These are phyloP conservation scores for Mystacornis crossleyi DNA, from an alignment of 2,113 vertebrate species.

Conservation along the genomic window DNA sequence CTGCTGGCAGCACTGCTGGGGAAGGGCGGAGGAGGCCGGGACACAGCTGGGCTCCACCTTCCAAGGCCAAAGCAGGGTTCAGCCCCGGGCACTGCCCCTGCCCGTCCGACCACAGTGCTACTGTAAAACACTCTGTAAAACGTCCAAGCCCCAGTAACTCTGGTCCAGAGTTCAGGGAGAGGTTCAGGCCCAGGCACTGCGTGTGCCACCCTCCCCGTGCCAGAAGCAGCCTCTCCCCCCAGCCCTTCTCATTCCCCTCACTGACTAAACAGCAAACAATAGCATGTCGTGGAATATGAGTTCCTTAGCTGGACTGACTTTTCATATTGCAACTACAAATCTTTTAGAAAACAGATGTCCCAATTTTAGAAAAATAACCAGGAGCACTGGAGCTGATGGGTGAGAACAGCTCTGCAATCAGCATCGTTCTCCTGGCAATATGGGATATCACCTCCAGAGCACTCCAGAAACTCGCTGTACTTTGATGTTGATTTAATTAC, in stretches of 20 bases:
- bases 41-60: neutral
- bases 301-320: neutral
- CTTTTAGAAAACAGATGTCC: neutral
- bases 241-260: neutral
- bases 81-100: conserved; percentile 45
- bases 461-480: neutral
- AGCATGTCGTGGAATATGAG: fast-evolving
- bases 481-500: neutral
- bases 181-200: conserved; percentile 72
- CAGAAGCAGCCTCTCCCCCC: neutral
- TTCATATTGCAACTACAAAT: neutral
- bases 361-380: neutral
- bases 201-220: fast-evolving
- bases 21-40: neutral
- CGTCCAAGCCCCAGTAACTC: conserved; percentile 67
- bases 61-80: conserved; percentile 20
- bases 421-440: neutral
- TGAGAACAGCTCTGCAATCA: neutral
- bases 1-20: no score
- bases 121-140: conserved; percentile 63
- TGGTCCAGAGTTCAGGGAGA: conserved; percentile 79
- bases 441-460: neutral
- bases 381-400: neutral
- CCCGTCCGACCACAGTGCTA: conserved; percentile 50
- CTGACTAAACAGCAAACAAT: neutral